Conservation (phyloP, 2,113 vertebrate genomes). For the Enhydra lutris region DNA sequence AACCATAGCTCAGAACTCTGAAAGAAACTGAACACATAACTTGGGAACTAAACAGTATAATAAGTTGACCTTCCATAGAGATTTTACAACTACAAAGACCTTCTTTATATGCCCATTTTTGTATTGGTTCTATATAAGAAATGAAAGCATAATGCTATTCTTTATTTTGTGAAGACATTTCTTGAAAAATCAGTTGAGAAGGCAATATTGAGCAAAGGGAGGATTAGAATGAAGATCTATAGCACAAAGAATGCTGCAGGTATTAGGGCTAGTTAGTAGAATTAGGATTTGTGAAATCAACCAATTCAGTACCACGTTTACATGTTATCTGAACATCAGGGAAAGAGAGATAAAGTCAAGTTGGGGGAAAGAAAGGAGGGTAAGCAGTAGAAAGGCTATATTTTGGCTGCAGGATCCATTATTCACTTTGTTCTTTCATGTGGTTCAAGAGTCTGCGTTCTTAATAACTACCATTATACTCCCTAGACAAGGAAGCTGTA, state of each 20-base stretch:
- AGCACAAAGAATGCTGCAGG: neutral
- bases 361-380: too few species aligned
- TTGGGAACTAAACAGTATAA: slow-evolving; percentile 7
- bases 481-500: neutral
- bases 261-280: neutral
- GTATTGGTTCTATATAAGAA: neutral
- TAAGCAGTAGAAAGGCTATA: neutral
- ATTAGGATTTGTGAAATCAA: neutral
- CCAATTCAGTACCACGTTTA: neutral
- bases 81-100: neutral
- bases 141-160: neutral
- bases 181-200: slow-evolving; percentile 29
- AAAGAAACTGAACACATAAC: slow-evolving; percentile 16
- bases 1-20: neutral
- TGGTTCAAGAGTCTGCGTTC: neutral
- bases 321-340: neutral
- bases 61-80: neutral
- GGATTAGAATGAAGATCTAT: neutral
- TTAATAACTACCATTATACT: neutral
- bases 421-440: neutral
- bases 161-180: slow-evolving; percentile 25
- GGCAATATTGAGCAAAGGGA: neutral
- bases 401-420: neutral
- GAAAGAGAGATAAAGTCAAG: slow-evolving; percentile 9
- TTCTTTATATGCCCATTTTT: slow-evolving; percentile 22